phyloP scores from a whole-genome alignment of 2,888 invertebrate genomes.

The Drosophila koepferae region DNA sequence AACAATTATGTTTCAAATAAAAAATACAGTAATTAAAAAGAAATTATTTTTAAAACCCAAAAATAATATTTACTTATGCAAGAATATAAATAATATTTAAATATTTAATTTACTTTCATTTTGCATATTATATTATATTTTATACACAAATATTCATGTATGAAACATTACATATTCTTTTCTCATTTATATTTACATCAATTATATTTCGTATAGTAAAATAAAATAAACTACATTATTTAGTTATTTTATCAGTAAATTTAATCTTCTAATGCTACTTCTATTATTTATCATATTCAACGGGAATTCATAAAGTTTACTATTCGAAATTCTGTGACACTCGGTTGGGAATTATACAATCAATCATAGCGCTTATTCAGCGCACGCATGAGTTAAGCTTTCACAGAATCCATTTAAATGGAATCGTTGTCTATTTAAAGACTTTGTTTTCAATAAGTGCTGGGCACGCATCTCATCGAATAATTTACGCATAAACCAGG shows the following conservation, averaged over 20 bases:
- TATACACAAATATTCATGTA: no score
- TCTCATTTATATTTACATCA: no score
- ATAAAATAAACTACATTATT: no score
- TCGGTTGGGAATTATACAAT: not conserved
- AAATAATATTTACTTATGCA: no score
- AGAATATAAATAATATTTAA: no score
- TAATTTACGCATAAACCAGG: conserved; percentile 30
- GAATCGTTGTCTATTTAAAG: not conserved
- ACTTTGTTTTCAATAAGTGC: conserved; percentile 1
- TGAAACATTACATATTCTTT: no score
- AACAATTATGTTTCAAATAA: no score
- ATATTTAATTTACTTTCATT: no score
- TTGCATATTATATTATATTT: no score
- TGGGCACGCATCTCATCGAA: not conserved
- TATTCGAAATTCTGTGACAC: not conserved
- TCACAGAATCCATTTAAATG: not conserved
- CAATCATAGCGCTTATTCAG: not conserved
- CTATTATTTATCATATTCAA: not conserved
- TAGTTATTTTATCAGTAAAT: not conserved
- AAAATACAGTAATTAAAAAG: not conserved
- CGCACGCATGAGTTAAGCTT: not conserved
- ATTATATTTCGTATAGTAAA: no score
- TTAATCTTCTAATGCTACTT: not conserved
- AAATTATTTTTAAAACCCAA: no score
- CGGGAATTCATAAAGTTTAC: not conserved